Evolutionary conservation across 1,140 invertebrate species (phyloP).

Genomic region (Zaprionus ornatus): DNA sequence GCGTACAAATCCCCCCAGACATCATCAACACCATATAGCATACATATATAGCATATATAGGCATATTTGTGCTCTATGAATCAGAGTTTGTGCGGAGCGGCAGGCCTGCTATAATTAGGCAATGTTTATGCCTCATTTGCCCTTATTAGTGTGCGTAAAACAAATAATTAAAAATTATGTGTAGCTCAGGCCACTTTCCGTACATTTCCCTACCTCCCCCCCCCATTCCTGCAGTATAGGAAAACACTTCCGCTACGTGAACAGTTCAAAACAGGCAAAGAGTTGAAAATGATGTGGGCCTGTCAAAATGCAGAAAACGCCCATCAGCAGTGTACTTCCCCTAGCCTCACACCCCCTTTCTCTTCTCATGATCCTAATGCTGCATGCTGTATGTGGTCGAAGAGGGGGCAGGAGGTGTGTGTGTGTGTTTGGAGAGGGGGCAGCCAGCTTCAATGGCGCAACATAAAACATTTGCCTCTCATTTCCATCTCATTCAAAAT

Average conservation of each 20-base stretch:
- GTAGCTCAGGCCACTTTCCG: constrained; percentile 36
- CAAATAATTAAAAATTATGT: constrained; percentile 74
- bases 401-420: neutral
- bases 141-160: constrained; percentile 75
- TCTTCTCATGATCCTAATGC: neutral
- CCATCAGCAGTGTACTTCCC: constrained; percentile 12
- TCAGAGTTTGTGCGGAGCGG: constrained; percentile 22
- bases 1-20: neutral
- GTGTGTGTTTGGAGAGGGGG: neutral
- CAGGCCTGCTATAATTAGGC: constrained; percentile 59
- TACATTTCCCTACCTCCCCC: neutral
- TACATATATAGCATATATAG: neutral
- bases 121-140: constrained; percentile 78
- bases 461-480: constrained; percentile 80
- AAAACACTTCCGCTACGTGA: constrained; percentile 74
- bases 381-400: neutral
- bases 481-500: constrained; percentile 77
- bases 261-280: constrained; percentile 59
- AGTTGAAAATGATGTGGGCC: constrained; percentile 74
- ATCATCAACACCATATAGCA: neutral
- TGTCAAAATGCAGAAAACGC: constrained; percentile 69
- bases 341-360: neutral
- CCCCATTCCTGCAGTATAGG: neutral
- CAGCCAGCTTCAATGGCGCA: constrained; percentile 61
- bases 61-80: constrained; percentile 25